Evolutionary conservation across 1,140 invertebrate species (phyloP), one percentile per base, ranked within the genome.

Genomic region (Cepaea nemoralis): DNA sequence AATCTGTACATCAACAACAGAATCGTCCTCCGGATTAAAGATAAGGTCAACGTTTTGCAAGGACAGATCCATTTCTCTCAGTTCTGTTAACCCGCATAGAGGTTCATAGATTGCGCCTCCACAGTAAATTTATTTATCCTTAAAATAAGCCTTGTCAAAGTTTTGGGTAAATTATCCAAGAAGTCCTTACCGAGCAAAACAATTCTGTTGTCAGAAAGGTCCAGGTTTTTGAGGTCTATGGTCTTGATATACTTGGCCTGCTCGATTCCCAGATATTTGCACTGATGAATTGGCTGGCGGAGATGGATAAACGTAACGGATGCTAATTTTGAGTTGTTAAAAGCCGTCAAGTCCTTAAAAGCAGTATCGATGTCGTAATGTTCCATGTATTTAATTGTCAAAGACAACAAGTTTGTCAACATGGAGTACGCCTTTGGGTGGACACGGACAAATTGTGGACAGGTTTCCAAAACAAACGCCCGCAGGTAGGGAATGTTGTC

Each of bases 131-230:
- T 39, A 37, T 70, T 70, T 70, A 6, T 24, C n/a, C 19, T 70
- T 22, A 70, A n/a, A 24, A 70, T n/a, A 2, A 70, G 69, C 69
- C 40, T 70, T 8, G 39, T 37, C 19, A 70, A 31, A 22, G 69
- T 40, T 24, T 14, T 8, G 1, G 69, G 69, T 31, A 70, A 42
- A 70, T 40, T 19, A 22, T 39, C 35, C 6, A 70, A n/a, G 24
- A 70, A 70, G 40, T 70, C 69, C 3, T 70, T 42, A 22, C 69
- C 69, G 10, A 70, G 40, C 35, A 70, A 27, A 40, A 22, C 69
- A 40, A 70, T 39, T 70, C 6, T 14, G n/a, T 70, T 70, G n/a
- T 10, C 22, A 19, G 69, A 40, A 24, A 70, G 37, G 69, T 70
- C 69, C 10, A 70, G 12, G 1, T 70, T 1, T n/a, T 70, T 24